Percentiles rank a stretch among this genome's conserved stretches.
phyloP scores from a whole-genome alignment of 2,797 vertebrate genomes.

The Cossypha heuglini region DNA sequence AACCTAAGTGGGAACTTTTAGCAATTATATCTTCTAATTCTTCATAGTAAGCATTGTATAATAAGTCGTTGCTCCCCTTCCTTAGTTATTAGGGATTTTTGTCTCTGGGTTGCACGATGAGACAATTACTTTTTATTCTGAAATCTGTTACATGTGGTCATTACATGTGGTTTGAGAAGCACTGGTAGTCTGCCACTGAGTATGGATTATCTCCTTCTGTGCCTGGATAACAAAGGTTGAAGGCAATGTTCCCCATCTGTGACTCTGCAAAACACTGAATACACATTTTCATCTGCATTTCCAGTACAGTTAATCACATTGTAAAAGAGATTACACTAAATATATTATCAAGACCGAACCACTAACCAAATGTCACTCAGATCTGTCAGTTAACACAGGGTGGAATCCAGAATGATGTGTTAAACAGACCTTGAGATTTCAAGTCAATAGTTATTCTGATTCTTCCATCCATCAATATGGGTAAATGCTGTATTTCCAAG shows the following conservation, averaged over 20 bases:
- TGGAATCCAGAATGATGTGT: background rate
- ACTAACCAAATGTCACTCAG: slow-evolving; percentile 62
- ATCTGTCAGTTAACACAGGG: slow-evolving; percentile 47
- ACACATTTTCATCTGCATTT: slow-evolving; percentile 54
- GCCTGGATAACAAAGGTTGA: slow-evolving; percentile 46
- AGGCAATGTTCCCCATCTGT: slow-evolving; percentile 56
- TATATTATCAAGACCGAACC: slow-evolving; percentile 43
- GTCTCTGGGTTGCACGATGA: background rate
- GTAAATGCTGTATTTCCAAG: background rate
- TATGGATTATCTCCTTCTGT: slow-evolving; percentile 64
- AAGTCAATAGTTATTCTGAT: slow-evolving; percentile 10
- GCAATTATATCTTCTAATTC: background rate
- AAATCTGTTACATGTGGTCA: slow-evolving; percentile 31
- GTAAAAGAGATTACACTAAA: slow-evolving; percentile 58
- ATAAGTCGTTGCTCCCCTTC: background rate
- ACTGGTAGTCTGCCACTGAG: background rate
- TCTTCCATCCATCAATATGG: background rate
- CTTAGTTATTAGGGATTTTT: background rate
- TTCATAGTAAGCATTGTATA: background rate
- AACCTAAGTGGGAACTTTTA: background rate
- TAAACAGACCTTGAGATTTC: slow-evolving; percentile 49
- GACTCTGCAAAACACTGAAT: slow-evolving; percentile 63
- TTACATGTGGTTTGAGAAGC: slow-evolving; percentile 24
- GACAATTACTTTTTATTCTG: slow-evolving; percentile 44
- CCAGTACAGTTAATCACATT: slow-evolving; percentile 58